Conservation (phyloP, 2,797 vertebrate genomes). For the Lacerta agilis region DNA sequence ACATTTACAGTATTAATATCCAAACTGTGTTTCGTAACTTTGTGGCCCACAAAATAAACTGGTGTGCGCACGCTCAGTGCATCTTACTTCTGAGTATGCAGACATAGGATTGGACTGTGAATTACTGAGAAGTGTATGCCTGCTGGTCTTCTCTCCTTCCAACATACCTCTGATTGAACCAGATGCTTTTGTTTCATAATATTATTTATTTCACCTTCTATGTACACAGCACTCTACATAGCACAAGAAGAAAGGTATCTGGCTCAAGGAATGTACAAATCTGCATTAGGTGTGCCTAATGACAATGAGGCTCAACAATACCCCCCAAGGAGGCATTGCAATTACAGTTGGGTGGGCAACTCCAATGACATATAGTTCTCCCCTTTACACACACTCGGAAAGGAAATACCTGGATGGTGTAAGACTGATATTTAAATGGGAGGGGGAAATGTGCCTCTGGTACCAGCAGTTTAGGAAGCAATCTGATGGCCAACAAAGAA, state of each 20-base stretch:
- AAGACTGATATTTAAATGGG: not conserved
- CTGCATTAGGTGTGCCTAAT: no score
- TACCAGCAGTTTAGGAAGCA: not conserved
- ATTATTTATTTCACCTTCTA: not conserved
- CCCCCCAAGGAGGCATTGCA: not conserved
- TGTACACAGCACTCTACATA: not conserved
- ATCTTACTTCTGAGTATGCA: no score
- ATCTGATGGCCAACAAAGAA: no score
- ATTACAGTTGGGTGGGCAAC: not conserved
- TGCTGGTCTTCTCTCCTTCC: not conserved
- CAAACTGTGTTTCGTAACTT: no score
- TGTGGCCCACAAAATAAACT: no score
- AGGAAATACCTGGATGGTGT: not conserved
- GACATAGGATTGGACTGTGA: no score
- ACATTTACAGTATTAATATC: not conserved
- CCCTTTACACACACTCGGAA: not conserved
- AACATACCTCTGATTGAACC: not conserved
- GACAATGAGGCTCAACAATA: no score
- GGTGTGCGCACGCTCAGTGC: no score
- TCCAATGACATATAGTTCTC: not conserved
- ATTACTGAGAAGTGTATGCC: no score
- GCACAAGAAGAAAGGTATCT: not conserved
- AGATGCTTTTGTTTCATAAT: not conserved
- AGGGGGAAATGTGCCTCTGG: not conserved
- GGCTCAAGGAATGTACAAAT: no score